Evolutionary conservation across 2,797 vertebrate genomes (phyloP), one percentile per base, ranked within the genome.

Genomic region (Silurus lanzhouensis): DNA sequence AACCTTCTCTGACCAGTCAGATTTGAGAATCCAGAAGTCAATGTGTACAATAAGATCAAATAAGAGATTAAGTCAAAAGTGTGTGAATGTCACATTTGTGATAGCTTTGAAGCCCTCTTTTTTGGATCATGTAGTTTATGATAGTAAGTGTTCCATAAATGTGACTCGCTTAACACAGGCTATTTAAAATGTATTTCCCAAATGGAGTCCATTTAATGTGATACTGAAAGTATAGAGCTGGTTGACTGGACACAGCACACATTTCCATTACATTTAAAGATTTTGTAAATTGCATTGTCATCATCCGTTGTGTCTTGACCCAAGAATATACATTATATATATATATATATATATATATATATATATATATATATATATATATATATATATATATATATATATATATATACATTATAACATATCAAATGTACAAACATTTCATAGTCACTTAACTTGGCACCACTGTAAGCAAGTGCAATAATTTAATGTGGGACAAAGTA

Each of bases 51-150:
- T 75, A 27, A 27, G 55, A n/a, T 25, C 17, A 75, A 75, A 9
- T 48, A 70, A 61, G 44, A 71, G n/a, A 63, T 27, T 48, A 38
- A 63, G 44, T 13, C 55, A 72, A 55, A 70, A 15, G 67, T 68
- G 74, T 25, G 31, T 74, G 48, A 72, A 81, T 55, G 1, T 60
- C 64, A 17, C 52, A 68, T 67, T 57, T 61, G 55, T 80, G 67
- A 85, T 25, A 79, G 67, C 17, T 80, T 67, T 31, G 57, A 71
- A 71, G 60, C 25, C 9, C 44, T 85, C 71, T 55, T 38, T 81
- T 81, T 70, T 38, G 58, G 68, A 64, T 85, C 67, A 81, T 64
- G 58, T 70, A 55, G 22, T 64, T 81, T 60, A 55, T 75, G 60
- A 44, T 82, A 46, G 70, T n/a, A 17, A 0, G 38, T 58, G 52